phyloP scores from a whole-genome alignment of 2,888 invertebrate genomes.

The Cancer borealis region DNA sequence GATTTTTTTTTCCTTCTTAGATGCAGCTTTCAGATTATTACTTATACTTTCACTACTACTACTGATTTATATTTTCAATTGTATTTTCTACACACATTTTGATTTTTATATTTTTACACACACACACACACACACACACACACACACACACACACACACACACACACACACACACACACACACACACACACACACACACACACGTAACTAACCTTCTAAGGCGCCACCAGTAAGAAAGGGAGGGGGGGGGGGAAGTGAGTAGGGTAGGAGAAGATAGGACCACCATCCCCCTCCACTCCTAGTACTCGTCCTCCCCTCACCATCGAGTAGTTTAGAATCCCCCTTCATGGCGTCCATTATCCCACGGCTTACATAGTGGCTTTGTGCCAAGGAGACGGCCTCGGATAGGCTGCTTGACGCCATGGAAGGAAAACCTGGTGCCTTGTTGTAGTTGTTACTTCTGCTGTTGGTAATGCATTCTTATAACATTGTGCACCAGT shows the following conservation, averaged over 20 bases:
- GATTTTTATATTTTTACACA: no score
- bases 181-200: conserved; percentile 47
- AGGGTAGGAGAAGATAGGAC: background rate
- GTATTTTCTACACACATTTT: no score
- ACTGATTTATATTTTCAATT: no score
- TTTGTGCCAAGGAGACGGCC: conserved; percentile 21
- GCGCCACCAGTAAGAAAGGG: background rate
- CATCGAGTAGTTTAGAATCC: background rate
- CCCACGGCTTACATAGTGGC: background rate
- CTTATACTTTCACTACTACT: background rate
- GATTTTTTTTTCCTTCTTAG: no score
- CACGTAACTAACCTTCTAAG: background rate
- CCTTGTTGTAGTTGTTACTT: background rate
- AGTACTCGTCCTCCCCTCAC: background rate
- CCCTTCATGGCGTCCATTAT: background rate
- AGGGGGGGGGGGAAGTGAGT: background rate
- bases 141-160: conserved; percentile 4
- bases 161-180: conserved; percentile 44
- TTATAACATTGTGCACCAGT: background rate
- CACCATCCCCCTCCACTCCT: background rate
- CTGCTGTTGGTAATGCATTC: background rate
- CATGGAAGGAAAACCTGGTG: background rate
- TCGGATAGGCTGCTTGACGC: background rate
- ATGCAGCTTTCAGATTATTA: no score
- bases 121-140: no score